Evolutionary conservation across 2,113 vertebrate genomes (phyloP).

Genomic region (Amazona guildingii): DNA sequence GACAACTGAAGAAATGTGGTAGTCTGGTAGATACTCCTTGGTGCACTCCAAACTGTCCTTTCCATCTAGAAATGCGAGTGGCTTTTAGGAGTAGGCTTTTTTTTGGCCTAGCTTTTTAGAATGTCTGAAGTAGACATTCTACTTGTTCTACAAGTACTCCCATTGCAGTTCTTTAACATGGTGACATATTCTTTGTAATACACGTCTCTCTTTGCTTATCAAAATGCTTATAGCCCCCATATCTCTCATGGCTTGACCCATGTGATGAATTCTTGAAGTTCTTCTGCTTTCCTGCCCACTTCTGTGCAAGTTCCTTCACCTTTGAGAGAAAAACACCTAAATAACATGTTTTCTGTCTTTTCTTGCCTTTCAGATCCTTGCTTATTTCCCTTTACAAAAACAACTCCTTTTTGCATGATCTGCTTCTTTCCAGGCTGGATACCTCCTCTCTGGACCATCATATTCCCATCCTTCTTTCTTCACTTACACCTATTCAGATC

Average conservation of each 20-base stretch:
- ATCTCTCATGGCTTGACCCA: not conserved
- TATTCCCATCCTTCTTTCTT: not conserved
- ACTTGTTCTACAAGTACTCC: not conserved
- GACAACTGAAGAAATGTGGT: not conserved
- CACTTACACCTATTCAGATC: not conserved
- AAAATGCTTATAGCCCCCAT: not conserved
- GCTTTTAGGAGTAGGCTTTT: not conserved
- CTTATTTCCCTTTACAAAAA: not conserved
- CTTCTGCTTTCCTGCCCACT: not conserved
- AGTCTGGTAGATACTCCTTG: not conserved
- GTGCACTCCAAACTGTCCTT: fast-evolving
- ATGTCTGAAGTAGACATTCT: not conserved
- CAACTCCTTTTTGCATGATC: not conserved
- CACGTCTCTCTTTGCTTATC: not conserved
- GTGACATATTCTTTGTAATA: not conserved
- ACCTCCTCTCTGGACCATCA: not conserved
- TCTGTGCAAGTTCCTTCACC: not conserved
- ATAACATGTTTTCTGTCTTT: not conserved
- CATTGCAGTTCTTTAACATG: not conserved
- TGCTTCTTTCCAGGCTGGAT: not conserved
- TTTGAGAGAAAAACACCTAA: not conserved
- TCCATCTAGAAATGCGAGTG: not conserved
- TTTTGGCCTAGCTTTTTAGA: not conserved
- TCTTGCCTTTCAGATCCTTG: not conserved
- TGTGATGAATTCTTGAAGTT: not conserved